Percentiles rank a stretch among this genome's conserved stretches.
Evolutionary conservation across 2,113 vertebrate genomes (phyloP).

Genomic region (Tamias sibiricus): DNA sequence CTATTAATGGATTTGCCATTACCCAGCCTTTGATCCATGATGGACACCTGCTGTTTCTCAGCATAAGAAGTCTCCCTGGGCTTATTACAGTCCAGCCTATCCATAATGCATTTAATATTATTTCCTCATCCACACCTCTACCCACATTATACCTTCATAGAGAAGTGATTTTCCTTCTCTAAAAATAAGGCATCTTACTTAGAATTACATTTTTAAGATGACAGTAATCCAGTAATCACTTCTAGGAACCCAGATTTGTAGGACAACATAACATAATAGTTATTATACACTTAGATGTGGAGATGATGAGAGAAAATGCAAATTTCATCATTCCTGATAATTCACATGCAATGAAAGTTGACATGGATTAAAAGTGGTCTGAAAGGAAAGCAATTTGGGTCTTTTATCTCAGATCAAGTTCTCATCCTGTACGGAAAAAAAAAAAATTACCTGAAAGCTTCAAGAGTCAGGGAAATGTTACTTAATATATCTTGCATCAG

Average conservation of each 20-base stretch:
- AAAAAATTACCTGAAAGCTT: slow-evolving; percentile 59
- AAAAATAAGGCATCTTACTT: slow-evolving; percentile 66
- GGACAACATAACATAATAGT: slow-evolving; percentile 68
- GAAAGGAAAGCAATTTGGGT: slow-evolving; percentile 68
- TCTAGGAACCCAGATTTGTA: slow-evolving; percentile 68
- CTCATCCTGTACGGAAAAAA: neutral
- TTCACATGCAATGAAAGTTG: slow-evolving; percentile 71
- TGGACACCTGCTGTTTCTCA: slow-evolving; percentile 51
- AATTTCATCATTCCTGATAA: slow-evolving; percentile 32
- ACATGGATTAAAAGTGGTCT: slow-evolving; percentile 64
- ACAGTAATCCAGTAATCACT: slow-evolving; percentile 79
- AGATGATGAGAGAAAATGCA: slow-evolving; percentile 40
- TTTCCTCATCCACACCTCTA: slow-evolving; percentile 55
- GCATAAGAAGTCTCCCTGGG: slow-evolving; percentile 34
- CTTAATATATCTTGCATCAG: slow-evolving; percentile 53
- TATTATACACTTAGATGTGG: slow-evolving; percentile 38
- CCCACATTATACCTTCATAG: slow-evolving; percentile 53
- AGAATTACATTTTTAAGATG: slow-evolving; percentile 75
- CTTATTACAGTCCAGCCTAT: slow-evolving; percentile 60
- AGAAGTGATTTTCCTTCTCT: slow-evolving; percentile 70
- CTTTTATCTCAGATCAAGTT: slow-evolving; percentile 75
- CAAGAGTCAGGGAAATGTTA: slow-evolving; percentile 59
- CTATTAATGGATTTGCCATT: slow-evolving; percentile 67
- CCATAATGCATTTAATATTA: slow-evolving; percentile 65
- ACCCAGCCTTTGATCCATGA: slow-evolving; percentile 67